Evolutionary conservation across 2,113 vertebrate species (phyloP).

Genomic region (Oxyruncus cristatus): DNA sequence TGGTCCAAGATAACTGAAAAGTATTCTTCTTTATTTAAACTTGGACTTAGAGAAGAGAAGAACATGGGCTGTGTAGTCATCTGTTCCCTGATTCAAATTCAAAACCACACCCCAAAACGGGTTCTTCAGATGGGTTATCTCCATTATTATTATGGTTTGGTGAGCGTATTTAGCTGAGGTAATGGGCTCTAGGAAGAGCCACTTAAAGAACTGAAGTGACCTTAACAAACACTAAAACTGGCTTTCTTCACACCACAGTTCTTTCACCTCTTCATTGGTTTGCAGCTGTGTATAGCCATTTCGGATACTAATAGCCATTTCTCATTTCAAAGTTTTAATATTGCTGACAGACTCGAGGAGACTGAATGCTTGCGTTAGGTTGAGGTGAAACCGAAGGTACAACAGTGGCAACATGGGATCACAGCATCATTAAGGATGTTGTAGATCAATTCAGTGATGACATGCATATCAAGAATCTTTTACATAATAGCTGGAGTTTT

Average conservation of each 20-base stretch:
- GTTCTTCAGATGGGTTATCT: conserved; percentile 75
- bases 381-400: conserved; percentile 11
- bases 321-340: background rate
- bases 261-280: conserved; percentile 6
- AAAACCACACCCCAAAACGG: conserved; percentile 74
- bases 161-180: conserved; percentile 69
- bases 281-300: background rate
- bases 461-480: background rate
- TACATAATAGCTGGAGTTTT: background rate
- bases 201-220: conserved; percentile 46
- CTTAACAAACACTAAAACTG: conserved; percentile 41
- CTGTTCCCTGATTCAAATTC: conserved; percentile 75
- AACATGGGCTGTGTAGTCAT: conserved; percentile 69
- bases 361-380: background rate
- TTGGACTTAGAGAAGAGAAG: conserved; percentile 69
- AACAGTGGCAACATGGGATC: background rate
- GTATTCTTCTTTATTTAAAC: conserved; percentile 69
- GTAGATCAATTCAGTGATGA: background rate
- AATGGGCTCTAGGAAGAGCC: conserved; percentile 45
- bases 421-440: background rate
- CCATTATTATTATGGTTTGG: conserved; percentile 77
- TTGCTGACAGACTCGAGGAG: background rate
- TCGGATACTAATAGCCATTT: background rate
- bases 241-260: conserved; percentile 27
- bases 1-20: conserved; percentile 76